Evolutionary conservation across 2,888 invertebrate genomes (phyloP).

Genomic region (Villa cingulata): DNA sequence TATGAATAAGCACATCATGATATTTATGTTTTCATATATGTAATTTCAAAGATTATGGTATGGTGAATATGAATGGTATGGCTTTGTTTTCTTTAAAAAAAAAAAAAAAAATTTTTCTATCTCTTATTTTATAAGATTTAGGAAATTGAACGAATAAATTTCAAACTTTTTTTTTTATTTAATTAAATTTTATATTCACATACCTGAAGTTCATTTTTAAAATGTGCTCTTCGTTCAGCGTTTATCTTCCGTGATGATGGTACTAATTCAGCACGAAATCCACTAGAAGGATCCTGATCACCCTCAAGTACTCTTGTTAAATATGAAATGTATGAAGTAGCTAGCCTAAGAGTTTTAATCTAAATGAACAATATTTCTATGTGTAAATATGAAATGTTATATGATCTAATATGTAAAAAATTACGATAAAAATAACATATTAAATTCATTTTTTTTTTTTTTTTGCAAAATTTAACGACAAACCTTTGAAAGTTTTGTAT

Average conservation of each 20-base stretch:
- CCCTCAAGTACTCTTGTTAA: constrained; percentile 79
- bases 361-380: no score
- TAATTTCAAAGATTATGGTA: no score
- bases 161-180: no score
- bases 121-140: no score
- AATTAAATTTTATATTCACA: constrained; percentile 9
- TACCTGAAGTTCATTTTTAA: constrained; percentile 28
- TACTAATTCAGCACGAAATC: constrained; percentile 75
- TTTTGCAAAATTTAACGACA: constrained; percentile 16
- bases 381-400: no score
- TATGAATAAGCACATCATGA: no score
- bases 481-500: constrained; percentile 90
- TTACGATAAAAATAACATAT: neutral
- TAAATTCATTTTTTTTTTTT: neutral
- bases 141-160: no score
- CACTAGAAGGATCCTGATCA: constrained; percentile 68
- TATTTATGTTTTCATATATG: no score
- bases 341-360: constrained; percentile 87
- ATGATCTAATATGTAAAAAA: neutral
- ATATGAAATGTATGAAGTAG: constrained; percentile 86
- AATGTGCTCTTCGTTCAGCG: constrained; percentile 25
- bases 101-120: no score
- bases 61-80: no score
- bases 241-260: constrained; percentile 36
- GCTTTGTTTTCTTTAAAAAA: no score